Evolutionary conservation across 1,140 invertebrate species (phyloP), one percentile per base, ranked within the genome.

Genomic region (Ylistrum balloti): DNA sequence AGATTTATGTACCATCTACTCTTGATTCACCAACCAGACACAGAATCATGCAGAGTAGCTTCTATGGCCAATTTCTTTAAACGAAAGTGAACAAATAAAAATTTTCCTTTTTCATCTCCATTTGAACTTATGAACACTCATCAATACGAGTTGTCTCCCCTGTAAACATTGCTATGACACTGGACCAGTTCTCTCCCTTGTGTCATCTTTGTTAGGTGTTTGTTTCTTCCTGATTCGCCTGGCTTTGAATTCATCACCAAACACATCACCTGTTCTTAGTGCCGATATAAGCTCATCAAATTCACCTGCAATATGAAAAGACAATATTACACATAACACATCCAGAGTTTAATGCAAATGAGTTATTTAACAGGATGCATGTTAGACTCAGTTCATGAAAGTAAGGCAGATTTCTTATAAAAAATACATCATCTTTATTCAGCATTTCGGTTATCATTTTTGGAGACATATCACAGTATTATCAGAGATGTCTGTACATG

Each of bases 271-370:
- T 0, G 99, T 99, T 94, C 99, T 97, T 28, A 99, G 96, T 0
- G 99, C 99, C 2, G 98, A 99, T 94, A 99, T 99, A 38, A 99
- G 96, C 96, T 99, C 99, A 95, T 99, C 99, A 96, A 99, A 99
- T 96, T 99, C 99, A 56, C 96, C 96, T 90, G 92, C 33, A 94
- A 94, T 34, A 86, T 88, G 85, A 85, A 92, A 87, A 90, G 89
- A n/a, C n/a, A 38, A 38, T 38, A 45, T 15, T 9, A 17, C 17
- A 45, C 17, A 45, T 9, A 45, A 17, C 17, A 17, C 41, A 45
- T 9, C 41, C 41, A 45, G 1, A 45, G 41, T 1, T 45, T 13
- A 9, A 45, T 1, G 17, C 9, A 38, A 38, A 13, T 7, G 13
- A 13, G 13, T 38, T 38, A 45, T 45, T 45, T 0, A 45, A 45